Percentiles rank a stretch among this genome's conserved stretches.
Conservation (phyloP, 1,140 invertebrate genomes). For the Zaprionus nigranus region DNA sequence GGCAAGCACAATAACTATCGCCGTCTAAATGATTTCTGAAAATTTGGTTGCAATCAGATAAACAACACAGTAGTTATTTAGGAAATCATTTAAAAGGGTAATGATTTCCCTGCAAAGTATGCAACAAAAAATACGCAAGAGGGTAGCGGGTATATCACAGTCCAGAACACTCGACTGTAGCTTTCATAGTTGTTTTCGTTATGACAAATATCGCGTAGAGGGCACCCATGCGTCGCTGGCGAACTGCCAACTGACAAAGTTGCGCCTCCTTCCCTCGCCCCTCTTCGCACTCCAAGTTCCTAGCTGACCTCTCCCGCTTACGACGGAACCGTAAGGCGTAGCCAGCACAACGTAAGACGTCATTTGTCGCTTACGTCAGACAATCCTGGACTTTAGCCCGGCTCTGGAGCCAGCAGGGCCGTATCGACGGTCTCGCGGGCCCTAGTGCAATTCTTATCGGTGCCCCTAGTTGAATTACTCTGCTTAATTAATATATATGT, state of each 20-base stretch:
- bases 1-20: no score
- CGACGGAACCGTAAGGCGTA: not conserved
- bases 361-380: slow-evolving; percentile 63
- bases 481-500: no score
- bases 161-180: not conserved
- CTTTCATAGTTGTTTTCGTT: slow-evolving; percentile 13
- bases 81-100: no score
- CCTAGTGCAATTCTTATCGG: no score
- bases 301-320: not conserved
- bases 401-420: slow-evolving; percentile 9
- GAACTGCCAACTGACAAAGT: slow-evolving; percentile 16
- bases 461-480: no score
- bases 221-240: slow-evolving; percentile 31
- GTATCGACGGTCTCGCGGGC: not conserved
- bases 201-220: slow-evolving; percentile 45
- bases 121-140: no score
- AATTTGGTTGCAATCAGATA: no score
- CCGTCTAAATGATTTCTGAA: no score
- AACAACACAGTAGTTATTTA: no score
- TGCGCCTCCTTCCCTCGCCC: not conserved
- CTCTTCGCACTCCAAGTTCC: not conserved
- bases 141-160: no score
- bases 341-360: slow-evolving; percentile 34
- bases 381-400: slow-evolving; percentile 21
- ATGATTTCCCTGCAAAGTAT: no score